phyloP scores from a whole-genome alignment of 2,113 vertebrate species.

The Myotis davidii region DNA sequence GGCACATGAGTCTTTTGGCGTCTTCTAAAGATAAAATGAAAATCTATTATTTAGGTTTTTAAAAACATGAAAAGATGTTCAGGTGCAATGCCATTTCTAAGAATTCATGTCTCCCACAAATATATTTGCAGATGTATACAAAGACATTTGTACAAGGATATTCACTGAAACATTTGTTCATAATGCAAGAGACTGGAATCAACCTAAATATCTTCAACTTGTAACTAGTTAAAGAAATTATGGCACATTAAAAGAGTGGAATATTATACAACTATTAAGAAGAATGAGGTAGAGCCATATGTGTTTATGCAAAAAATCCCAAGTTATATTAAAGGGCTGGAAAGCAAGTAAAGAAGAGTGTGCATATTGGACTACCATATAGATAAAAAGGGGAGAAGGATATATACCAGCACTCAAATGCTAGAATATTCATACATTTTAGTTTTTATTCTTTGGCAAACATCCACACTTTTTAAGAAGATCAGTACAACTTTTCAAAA shows the following conservation, averaged over 20 bases:
- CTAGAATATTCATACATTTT: not conserved
- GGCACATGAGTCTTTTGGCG: slow-evolving; percentile 95
- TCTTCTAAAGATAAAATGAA: slow-evolving; percentile 85
- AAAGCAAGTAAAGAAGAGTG: not conserved
- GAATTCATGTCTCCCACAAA: not conserved
- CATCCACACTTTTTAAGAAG: not conserved
- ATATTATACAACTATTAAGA: not conserved
- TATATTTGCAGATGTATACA: not conserved
- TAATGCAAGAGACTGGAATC: not conserved
- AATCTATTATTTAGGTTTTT: slow-evolving; percentile 59
- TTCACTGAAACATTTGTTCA: not conserved
- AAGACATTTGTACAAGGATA: not conserved
- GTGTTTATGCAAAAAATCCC: not conserved
- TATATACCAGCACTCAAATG: not conserved
- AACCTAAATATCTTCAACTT: not conserved
- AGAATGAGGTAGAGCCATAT: not conserved
- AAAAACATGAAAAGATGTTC: slow-evolving; percentile 17
- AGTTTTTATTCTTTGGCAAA: slow-evolving; percentile 24
- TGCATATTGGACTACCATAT: not conserved
- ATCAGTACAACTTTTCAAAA: not conserved
- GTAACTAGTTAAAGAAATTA: not conserved
- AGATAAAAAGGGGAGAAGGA: not conserved
- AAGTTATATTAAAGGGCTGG: not conserved
- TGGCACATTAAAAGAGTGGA: not conserved
- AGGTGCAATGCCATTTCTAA: slow-evolving; percentile 24